phyloP scores from a whole-genome alignment of 2,797 vertebrate genomes.

The Manis crassicaudata region DNA sequence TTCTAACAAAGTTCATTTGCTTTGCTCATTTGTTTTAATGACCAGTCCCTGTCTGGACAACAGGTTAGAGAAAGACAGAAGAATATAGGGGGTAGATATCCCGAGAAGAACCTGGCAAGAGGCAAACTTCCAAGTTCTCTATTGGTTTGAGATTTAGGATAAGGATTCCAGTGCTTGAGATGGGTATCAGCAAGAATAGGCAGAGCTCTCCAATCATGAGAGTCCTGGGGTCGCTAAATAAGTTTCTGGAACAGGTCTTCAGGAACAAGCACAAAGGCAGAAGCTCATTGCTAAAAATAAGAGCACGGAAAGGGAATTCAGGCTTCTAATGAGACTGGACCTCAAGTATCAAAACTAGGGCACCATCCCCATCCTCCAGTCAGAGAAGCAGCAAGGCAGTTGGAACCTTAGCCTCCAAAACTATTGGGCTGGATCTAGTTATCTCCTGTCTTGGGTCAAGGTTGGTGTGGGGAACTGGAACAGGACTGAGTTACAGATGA shows the following conservation, averaged over 20 bases:
- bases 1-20: background rate
- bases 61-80: background rate
- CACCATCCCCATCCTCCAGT: conserved; percentile 54
- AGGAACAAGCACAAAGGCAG: conserved; percentile 52
- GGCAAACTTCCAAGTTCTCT: conserved; percentile 22
- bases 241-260: conserved; percentile 53
- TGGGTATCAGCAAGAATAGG: conserved; percentile 33
- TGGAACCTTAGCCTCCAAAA: conserved; percentile 29
- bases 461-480: conserved; percentile 24
- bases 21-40: background rate
- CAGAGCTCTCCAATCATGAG: conserved; percentile 10
- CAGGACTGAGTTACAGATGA: conserved; percentile 42
- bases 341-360: conserved; percentile 64
- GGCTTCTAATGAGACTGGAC: conserved; percentile 58
- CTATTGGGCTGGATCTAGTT: background rate
- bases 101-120: conserved; percentile 28
- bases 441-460: conserved; percentile 47
- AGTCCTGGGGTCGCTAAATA: conserved; percentile 27
- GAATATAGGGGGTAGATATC: background rate
- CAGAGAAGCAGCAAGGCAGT: conserved; percentile 48
- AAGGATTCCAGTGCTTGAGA: conserved; percentile 25
- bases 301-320: conserved; percentile 59
- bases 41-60: background rate
- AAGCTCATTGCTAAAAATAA: conserved; percentile 74
- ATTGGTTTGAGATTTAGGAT: background rate